Percentiles rank a stretch among this genome's conserved stretches.
These are phyloP conservation scores for Chaitophorus viminalis DNA, from an alignment of 2,888 invertebrate genomes.

Conservation along the genomic window DNA sequence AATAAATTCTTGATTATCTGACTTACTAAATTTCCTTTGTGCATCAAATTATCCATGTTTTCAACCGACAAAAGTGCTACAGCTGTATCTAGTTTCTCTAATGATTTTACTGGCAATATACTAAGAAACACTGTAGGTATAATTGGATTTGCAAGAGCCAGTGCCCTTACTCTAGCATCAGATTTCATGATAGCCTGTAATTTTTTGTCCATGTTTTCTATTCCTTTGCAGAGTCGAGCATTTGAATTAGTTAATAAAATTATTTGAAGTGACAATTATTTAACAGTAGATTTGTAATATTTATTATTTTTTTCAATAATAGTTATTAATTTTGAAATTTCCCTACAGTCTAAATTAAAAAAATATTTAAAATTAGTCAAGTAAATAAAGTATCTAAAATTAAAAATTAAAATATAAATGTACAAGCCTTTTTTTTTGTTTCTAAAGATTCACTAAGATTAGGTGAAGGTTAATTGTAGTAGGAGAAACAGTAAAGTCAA, in stretches of 20 bases:
- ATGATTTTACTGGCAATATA: neutral
- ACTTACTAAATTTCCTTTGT: neutral
- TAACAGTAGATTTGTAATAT: neutral
- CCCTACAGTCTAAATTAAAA: constrained; percentile 13
- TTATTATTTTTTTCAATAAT: constrained; percentile 17
- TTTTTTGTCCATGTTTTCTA: constrained; percentile 7
- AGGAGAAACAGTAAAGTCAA: neutral
- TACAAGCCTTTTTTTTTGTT: neutral
- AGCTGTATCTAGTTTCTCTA: neutral
- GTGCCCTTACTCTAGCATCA: neutral
- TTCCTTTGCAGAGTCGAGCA: neutral
- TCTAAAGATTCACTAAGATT: neutral
- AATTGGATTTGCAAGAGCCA: constrained; percentile 11
- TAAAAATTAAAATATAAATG: constrained; percentile 4
- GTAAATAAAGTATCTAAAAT: neutral
- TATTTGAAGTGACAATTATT: neutral
- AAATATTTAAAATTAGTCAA: constrained; percentile 10
- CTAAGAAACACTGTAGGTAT: neutral
- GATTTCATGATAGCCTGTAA: constrained; percentile 1
- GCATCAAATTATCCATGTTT: neutral
- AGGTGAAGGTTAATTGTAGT: neutral
- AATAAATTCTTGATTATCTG: too few relatives aligned
- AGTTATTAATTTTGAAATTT: neutral
- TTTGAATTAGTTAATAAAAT: constrained; percentile 10
- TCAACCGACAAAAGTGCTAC: constrained; percentile 3